phyloP scores from a whole-genome alignment of 2,113 vertebrate genomes.

The Meleagris gallopavo region DNA sequence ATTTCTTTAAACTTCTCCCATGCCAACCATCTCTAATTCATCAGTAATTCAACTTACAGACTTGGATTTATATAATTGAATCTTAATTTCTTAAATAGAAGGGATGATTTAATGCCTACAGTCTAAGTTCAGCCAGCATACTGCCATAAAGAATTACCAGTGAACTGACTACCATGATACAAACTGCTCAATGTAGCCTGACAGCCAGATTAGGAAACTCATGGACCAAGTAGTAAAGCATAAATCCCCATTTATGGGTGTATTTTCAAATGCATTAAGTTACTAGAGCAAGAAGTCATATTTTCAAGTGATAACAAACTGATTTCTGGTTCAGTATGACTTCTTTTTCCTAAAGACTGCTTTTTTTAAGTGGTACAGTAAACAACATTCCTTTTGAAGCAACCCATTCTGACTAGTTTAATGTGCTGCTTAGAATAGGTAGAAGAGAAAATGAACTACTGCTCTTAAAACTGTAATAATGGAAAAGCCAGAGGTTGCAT shows the following conservation, averaged over 20 bases:
- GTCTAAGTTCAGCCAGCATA: neutral
- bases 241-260: neutral
- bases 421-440: neutral
- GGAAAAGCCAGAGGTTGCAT: neutral
- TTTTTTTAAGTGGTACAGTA: neutral
- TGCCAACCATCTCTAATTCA: neutral
- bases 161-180: neutral
- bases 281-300: neutral
- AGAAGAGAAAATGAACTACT: neutral
- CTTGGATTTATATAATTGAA: neutral
- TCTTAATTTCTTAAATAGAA: neutral
- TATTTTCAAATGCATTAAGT: neutral
- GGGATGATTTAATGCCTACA: neutral
- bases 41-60: neutral
- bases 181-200: neutral
- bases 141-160: fast-evolving
- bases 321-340: neutral
- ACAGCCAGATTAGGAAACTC: neutral
- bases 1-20: neutral
- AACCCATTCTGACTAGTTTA: neutral
- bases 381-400: neutral
- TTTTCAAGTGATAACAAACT: neutral
- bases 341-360: neutral
- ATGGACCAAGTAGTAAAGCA: neutral
- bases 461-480: neutral